These are phyloP conservation scores for Diachasma alloeum DNA, from an alignment of 1,140 invertebrate species.

Conservation along the genomic window DNA sequence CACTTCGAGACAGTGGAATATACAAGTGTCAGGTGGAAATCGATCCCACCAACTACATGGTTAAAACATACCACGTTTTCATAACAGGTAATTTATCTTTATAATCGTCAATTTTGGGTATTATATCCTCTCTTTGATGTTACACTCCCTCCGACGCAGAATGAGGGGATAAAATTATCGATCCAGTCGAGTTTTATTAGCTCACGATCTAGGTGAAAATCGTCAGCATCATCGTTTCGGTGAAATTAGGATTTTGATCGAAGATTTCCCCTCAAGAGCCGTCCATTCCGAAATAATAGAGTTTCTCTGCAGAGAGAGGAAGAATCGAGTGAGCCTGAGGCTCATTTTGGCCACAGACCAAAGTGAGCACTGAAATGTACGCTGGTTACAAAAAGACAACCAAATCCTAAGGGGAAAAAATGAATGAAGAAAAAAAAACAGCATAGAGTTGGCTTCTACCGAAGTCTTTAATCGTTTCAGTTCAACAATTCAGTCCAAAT, in stretches of 20 bases:
- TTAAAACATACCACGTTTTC: slow-evolving; percentile 57
- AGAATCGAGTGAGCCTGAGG: too few relatives aligned
- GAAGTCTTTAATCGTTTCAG: slow-evolving; percentile 43
- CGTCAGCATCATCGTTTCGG: slow-evolving; percentile 54
- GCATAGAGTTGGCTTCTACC: too few relatives aligned
- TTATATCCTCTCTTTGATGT: not conserved
- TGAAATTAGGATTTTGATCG: slow-evolving; percentile 36
- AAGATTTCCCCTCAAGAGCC: not conserved
- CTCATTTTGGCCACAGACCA: too few relatives aligned
- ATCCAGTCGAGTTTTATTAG: not conserved
- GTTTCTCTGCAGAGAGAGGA: too few relatives aligned
- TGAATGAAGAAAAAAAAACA: not conserved
- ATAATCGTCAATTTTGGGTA: not conserved
- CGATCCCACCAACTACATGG: slow-evolving; percentile 71
- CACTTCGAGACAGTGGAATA: slow-evolving; percentile 76
- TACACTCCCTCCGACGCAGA: not conserved
- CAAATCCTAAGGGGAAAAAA: not conserved
- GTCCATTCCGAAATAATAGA: not conserved
- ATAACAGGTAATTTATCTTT: slow-evolving; percentile 56
- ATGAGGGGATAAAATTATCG: not conserved
- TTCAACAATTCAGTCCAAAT: slow-evolving; percentile 44
- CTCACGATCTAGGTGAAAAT: slow-evolving; percentile 47
- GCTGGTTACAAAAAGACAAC: too few relatives aligned
- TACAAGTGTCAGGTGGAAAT: slow-evolving; percentile 90
- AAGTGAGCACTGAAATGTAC: too few relatives aligned